Percentiles rank a stretch among this genome's conserved stretches.
phyloP scores from a whole-genome alignment of 2,888 invertebrate genomes.

The Ethmia dodecea region DNA sequence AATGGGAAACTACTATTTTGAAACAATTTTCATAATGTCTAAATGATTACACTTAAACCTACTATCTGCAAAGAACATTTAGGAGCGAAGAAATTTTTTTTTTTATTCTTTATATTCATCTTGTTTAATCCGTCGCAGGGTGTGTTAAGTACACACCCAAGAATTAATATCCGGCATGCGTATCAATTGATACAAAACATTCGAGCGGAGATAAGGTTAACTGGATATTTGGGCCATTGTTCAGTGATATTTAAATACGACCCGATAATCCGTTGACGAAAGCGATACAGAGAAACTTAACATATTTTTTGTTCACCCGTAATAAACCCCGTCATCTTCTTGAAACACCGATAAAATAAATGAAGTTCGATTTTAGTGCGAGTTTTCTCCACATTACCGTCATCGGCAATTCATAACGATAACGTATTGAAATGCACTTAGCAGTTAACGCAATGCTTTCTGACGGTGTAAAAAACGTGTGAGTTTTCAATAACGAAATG shows the following conservation, averaged over 20 bases:
- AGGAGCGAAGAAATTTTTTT: too few species aligned
- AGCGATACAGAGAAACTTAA: slow-evolving; percentile 16
- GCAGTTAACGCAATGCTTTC: slow-evolving; percentile 54
- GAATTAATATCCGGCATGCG: too few species aligned
- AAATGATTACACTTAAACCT: too few species aligned
- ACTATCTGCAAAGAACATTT: too few species aligned
- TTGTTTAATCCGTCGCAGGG: too few species aligned
- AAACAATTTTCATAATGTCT: too few species aligned
- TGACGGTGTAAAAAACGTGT: slow-evolving; percentile 45
- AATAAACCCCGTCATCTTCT: slow-evolving; percentile 32
- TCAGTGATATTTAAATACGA: slow-evolving; percentile 4
- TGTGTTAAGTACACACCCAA: too few species aligned
- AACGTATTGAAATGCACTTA: slow-evolving; percentile 52
- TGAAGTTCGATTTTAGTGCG: slow-evolving; percentile 29
- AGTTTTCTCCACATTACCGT: slow-evolving; percentile 47
- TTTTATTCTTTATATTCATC: too few species aligned
- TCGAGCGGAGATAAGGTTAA: slow-evolving; percentile 1
- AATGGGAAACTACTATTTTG: too few species aligned
- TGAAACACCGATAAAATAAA: slow-evolving; percentile 42
- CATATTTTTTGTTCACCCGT: slow-evolving; percentile 13
- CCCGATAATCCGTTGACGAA: slow-evolving; percentile 12
- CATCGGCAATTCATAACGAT: slow-evolving; percentile 51
- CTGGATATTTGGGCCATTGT: slow-evolving; percentile 2
- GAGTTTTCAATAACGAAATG: slow-evolving; percentile 45
- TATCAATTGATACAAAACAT: background rate